A percentile compares a stretch with the other conserved stretches of the same genome.
Conservation (phyloP, 2,888 invertebrate species). For the Meliscaeva auricollis region DNA sequence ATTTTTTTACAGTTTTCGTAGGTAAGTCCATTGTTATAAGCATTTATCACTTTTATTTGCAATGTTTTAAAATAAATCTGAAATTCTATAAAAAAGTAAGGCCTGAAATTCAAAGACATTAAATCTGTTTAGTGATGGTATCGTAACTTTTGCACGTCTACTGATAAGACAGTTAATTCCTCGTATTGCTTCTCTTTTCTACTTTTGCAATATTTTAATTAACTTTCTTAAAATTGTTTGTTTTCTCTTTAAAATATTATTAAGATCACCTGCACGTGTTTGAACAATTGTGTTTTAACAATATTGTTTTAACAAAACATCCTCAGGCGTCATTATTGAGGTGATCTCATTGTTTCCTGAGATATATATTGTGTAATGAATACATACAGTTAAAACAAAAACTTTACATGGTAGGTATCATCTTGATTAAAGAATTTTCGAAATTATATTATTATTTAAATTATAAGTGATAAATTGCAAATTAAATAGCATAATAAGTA, state of each 20-base stretch:
- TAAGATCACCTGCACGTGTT: constrained; percentile 52
- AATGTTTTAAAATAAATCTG: too few species aligned
- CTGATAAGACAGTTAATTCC: constrained; percentile 17
- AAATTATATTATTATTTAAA: neutral
- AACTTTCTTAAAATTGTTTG: constrained; percentile 16
- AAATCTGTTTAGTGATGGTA: neutral
- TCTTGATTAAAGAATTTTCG: neutral
- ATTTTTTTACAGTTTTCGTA: too few species aligned
- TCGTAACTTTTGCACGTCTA: constrained; percentile 6
- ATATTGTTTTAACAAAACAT: constrained; percentile 29
- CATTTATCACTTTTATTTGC: too few species aligned
- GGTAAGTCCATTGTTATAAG: too few species aligned
- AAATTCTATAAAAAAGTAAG: too few species aligned
- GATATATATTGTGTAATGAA: constrained; percentile 4
- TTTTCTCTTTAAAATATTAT: constrained; percentile 27
- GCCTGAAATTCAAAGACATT: neutral
- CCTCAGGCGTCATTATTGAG: constrained; percentile 1
- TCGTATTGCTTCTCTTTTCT: neutral
- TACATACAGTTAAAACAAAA: neutral
- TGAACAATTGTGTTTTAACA: constrained; percentile 60
- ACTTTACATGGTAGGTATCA: neutral
- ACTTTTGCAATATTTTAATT: constrained; percentile 25
- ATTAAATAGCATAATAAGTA: neutral
- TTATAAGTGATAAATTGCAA: neutral
- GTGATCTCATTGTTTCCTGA: constrained; percentile 17